Conservation (phyloP, 2,797 vertebrate genomes). For the Melanogrammus aeglefinus region DNA sequence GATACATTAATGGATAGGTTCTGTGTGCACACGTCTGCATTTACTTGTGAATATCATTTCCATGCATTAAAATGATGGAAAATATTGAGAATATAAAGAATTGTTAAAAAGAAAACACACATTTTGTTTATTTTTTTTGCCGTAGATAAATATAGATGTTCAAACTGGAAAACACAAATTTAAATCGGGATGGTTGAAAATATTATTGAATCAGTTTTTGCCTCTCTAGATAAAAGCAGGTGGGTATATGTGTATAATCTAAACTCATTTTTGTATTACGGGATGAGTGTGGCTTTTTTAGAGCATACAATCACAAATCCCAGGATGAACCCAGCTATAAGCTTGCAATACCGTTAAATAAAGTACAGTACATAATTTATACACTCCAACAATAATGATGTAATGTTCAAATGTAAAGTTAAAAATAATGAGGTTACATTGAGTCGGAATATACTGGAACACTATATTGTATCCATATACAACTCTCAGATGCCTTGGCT, state of each 20-base stretch:
- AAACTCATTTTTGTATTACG: no score
- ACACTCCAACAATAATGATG: not conserved
- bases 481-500: no score
- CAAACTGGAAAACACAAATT: not conserved
- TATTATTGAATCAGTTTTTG: no score
- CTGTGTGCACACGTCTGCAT: constrained; percentile 21
- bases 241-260: not conserved
- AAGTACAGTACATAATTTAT: not conserved
- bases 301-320: no score
- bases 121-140: not conserved
- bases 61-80: not conserved
- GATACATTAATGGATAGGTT: constrained; percentile 27
- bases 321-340: not conserved
- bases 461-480: not conserved
- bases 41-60: constrained; percentile 5
- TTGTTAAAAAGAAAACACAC: not conserved
- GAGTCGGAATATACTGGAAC: not conserved
- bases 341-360: not conserved
- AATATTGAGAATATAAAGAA: not conserved
- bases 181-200: not conserved
- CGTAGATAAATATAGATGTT: not conserved
- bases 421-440: not conserved
- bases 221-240: not conserved
- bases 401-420: not conserved
- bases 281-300: no score